Conservation (phyloP, 2,797 vertebrate genomes). For the Microctenopoma steveboyesi region DNA sequence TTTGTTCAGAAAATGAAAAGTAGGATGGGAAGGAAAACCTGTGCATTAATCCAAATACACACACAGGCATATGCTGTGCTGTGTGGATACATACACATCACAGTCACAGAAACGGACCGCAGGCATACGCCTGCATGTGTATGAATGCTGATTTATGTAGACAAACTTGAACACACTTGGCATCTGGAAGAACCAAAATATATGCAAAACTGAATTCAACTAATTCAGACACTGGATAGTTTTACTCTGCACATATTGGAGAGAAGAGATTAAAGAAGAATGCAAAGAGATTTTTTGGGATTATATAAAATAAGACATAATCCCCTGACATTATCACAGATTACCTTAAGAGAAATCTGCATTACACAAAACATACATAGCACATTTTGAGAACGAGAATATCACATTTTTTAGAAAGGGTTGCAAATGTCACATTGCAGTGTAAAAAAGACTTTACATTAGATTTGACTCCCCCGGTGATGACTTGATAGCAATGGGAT, state of each 20-base stretch:
- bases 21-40: constrained; percentile 6
- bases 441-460: constrained; percentile 26
- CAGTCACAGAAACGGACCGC: constrained; percentile 58
- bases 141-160: constrained; percentile 54
- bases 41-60: constrained; percentile 39
- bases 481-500: constrained; percentile 12
- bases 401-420: neutral
- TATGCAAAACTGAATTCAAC: constrained; percentile 11
- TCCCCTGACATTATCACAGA: neutral
- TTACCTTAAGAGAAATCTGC: neutral
- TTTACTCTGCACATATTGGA: constrained; percentile 3
- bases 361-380: neutral
- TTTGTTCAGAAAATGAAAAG: constrained; percentile 15
- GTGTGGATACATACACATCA: constrained; percentile 50
- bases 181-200: constrained; percentile 44
- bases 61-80: constrained; percentile 32
- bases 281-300: neutral
- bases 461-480: neutral
- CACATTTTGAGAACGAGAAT: constrained; percentile 1
- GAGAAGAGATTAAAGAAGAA: neutral
- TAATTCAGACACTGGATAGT: constrained; percentile 7
- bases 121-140: constrained; percentile 51
- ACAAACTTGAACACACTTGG: constrained; percentile 33
- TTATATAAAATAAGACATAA: constrained; percentile 5
- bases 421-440: constrained; percentile 32